Evolutionary conservation across 2,113 vertebrate species (phyloP), one percentile per base, ranked within the genome.

Genomic region (Protomyctophum bolini): DNA sequence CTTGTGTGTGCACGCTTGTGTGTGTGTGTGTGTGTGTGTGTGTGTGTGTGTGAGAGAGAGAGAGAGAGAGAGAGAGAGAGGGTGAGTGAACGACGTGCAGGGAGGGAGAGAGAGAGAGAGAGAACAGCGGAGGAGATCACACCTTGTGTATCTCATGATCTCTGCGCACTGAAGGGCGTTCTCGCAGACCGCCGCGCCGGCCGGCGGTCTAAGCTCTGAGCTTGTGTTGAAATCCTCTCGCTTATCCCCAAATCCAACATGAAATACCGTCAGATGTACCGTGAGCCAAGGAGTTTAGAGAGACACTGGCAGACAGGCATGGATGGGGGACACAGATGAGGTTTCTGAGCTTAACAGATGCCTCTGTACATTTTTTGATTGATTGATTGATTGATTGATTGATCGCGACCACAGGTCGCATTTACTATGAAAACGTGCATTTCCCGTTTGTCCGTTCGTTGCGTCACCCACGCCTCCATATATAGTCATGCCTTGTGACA

Each of bases 171-270:
- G 69, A 86, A 82, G 68, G 3, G 56, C 64, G 70, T 90, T 91
- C 85, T 87, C 57, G 8, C 57, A 56, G 55, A 11, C 21, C 7
- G 11, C 15, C 12, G 11, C 7, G 54, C 46, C n/a, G 63, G 63
- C 58, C 63, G 84, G 76, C 73, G 72, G 83, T 92, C 1, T 41
- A 91, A 93, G 91, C 92, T 92, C 75, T 6, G 68, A 88, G 87
- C 87, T 90, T 89, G 86, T 87, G 79, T 76, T 66, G 77, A 90
- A 92, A 93, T 92, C 92, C 91, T 85, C 79, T 70, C 86, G 74
- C 88, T 92, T 91, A 92, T 92, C 91, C 87, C 79, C 84, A 91
- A 90, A 92, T 92, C 92, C 91, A 56, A 91, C 91, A 92, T 87
- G 91, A 93, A 92, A 91, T 87, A 91, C 86, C 91, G 87, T 93